Evolutionary conservation across 2,888 invertebrate species (phyloP), one percentile per base, ranked within the genome.

Genomic region (Lochmaea crataegi): DNA sequence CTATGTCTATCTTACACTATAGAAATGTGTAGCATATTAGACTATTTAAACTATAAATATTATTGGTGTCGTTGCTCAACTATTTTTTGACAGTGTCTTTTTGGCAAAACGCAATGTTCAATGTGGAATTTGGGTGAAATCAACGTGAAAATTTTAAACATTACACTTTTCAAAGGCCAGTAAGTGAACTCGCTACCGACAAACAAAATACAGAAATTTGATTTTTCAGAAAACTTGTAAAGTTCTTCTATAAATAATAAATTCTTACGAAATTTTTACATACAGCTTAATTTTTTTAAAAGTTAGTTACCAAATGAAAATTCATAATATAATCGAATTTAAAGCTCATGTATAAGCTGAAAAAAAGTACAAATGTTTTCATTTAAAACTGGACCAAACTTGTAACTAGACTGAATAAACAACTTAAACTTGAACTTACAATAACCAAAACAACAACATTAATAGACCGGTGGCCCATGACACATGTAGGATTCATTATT

Each of bases 51-150:
- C 26, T 86, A 82, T 82, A 80, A 81, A 81, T 82, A 80, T 81
- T 82, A 84, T 86, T 85, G 80, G 86, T 86, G 87, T 87, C 87
- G 87, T 87, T 87, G 87, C 85, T 86, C 86, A 84, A 83, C 78
- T 80, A 77, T 79, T 79, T 78, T 79, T 80, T 76, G 79, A 80
- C 80, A 77, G 80, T 85, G 84, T 85, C 85, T 84, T 85, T 86
- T 85, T 86, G 86, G 86, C 86, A 86, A 85, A 84, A 85, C 86
- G 86, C 85, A 84, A 84, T 84, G 83, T 85, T 83, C 82, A 79
- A 84, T 85, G 83, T 85, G 87, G 87, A 87, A 87, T 87, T 87
- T 87, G 87, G 87, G 87, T 87, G 87, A 87, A 86, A 82, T 84
- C 85, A 84, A 84, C 82, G 81, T 82, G 80, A 79, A 61, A 79